These are phyloP conservation scores for Phaethornis superciliosus DNA, from an alignment of 2,113 vertebrate species.

Conservation along the genomic window DNA sequence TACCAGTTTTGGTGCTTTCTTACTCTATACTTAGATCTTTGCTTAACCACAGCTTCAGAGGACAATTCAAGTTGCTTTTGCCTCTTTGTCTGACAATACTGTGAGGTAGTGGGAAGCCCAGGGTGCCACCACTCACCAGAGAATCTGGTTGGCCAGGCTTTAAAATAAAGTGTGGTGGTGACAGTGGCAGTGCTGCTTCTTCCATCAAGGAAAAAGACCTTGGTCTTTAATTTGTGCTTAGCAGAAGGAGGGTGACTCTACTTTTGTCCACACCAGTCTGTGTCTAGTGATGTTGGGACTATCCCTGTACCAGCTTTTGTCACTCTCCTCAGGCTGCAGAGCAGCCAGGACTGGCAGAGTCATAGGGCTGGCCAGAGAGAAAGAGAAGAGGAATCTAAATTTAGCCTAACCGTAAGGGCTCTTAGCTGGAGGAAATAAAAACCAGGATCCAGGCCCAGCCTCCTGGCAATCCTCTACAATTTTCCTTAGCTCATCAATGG, in stretches of 20 bases:
- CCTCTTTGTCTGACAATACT: neutral
- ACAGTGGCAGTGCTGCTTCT: neutral
- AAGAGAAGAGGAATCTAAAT: slow-evolving; percentile 25
- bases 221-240: neutral
- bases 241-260: neutral
- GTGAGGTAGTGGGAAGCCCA: neutral
- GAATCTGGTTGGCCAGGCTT: neutral
- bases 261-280: neutral
- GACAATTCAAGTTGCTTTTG: neutral
- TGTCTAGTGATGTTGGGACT: neutral
- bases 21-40: neutral
- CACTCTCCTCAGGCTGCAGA: neutral
- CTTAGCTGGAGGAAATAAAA: neutral
- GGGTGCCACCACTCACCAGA: neutral
- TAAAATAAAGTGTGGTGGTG: neutral
- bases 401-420: neutral
- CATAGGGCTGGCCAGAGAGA: neutral
- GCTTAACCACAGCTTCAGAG: neutral
- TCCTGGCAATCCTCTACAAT: neutral
- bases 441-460: neutral
- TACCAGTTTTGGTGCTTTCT: neutral
- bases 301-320: neutral
- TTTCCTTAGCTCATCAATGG: neutral
- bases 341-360: neutral
- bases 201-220: neutral